Evolutionary conservation across 2,113 vertebrate genomes (phyloP).

Genomic region (Heteronetta atricapilla): DNA sequence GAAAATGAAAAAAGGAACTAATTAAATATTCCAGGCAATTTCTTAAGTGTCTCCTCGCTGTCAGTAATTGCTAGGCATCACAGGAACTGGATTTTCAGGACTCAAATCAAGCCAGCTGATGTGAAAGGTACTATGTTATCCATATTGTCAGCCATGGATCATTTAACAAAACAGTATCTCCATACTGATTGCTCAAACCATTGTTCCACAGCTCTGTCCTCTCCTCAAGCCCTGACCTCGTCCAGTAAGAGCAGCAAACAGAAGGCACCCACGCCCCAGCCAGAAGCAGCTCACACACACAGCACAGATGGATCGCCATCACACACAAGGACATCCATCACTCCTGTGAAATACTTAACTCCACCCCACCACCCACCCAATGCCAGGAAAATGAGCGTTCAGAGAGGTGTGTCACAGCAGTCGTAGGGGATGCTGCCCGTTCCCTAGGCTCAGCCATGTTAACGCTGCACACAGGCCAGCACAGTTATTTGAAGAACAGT

Average conservation of each 20-base stretch:
- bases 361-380: neutral
- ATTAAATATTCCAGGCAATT: neutral
- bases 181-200: neutral
- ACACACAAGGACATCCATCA: neutral
- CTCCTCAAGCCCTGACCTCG: neutral
- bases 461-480: slow-evolving; percentile 12
- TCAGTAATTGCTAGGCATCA: neutral
- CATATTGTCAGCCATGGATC: neutral
- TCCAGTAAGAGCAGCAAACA: neutral
- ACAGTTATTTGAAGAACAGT: slow-evolving; percentile 65
- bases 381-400: neutral
- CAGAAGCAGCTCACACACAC: neutral
- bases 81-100: neutral
- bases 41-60: neutral
- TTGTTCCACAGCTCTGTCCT: neutral
- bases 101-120: neutral
- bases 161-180: slow-evolving; percentile 1
- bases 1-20: neutral
- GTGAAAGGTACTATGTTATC: neutral
- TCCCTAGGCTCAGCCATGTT: neutral
- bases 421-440: neutral
- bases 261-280: neutral
- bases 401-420: neutral
- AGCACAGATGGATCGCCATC: neutral
- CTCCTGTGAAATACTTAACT: neutral